Base-by-base conservation (phyloP, 2,113 vertebrate species). In the Alosa alosa region DNA sequence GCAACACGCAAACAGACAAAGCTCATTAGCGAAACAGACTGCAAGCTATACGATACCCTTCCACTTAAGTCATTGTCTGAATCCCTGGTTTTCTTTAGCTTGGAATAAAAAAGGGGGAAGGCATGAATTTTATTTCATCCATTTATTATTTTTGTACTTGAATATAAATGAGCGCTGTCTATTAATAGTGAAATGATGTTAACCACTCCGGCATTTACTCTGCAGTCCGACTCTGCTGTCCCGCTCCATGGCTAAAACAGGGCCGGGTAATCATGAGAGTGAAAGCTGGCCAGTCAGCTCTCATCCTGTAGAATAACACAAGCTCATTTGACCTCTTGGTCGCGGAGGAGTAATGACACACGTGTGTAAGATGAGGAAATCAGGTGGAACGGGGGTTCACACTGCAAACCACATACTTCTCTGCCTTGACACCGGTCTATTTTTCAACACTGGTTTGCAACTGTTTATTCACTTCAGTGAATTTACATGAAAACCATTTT, bases 1-100 rank as follows among this genome's bases (percentile, higher is more conserved):
- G 95, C 95, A 96, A 95, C 94, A 94, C 92, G 90, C 93, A 95
- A 95, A 94, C 94, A 96, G 91, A 94, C 93, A 93, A 92, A 92
- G 91, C 89, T 94, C 91, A 94, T 94, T 94, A 91, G 92, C 87
- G 90, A 93, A 92, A 91, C 93, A 94, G 93, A 93, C 85, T 83
- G 88, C 89, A 86, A 64, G 92, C 91, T 90, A 95, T 92, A 90
- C 72, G 90, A 94, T 94, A 93, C 91, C 83, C 89, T 86, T 92
- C 91, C 91, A 93, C 90, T 92, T 92, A 86, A 94, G 91, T 92
- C 89, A 92, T 90, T 91, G 92, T 93, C 87, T 93, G 87, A 91
- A 49, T 85, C 50, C 87, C 41, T 82, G 60, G 84, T 90, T 93
- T 94, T 90, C 91, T 93, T 93, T 91, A 90, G 88, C 89, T 85